Evolutionary conservation across 2,888 invertebrate genomes (phyloP).

Genomic region (Sinhomidia bicolor): DNA sequence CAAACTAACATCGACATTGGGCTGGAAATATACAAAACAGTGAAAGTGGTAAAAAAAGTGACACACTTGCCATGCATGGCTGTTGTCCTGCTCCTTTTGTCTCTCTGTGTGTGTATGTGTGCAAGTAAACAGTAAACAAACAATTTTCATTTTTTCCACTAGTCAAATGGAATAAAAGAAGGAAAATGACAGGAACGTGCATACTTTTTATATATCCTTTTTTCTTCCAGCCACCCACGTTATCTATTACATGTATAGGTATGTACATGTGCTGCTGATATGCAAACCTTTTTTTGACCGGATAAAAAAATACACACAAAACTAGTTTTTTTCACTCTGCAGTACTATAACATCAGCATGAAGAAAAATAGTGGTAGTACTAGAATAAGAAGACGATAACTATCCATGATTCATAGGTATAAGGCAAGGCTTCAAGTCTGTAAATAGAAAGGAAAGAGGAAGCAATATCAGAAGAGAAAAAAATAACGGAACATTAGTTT

Average conservation of each 20-base stretch:
- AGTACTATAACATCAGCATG: background rate
- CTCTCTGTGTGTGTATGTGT: background rate
- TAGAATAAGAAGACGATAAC: background rate
- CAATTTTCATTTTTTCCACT: background rate
- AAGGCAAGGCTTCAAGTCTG: background rate
- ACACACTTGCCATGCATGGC: too few species aligned
- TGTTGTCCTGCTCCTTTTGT: too few species aligned
- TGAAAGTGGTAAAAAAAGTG: background rate
- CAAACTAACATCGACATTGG: background rate
- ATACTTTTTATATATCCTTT: constrained; percentile 39
- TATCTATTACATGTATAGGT: background rate
- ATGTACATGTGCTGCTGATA: too few species aligned
- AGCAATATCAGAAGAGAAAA: constrained; percentile 59
- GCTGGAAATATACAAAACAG: background rate
- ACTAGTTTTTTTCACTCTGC: background rate
- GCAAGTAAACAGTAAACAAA: background rate
- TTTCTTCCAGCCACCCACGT: background rate
- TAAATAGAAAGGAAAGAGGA: background rate
- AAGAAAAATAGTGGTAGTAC: background rate
- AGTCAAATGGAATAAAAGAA: constrained; percentile 9
- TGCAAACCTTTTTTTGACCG: background rate
- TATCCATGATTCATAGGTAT: background rate
- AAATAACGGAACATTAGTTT: constrained; percentile 66
- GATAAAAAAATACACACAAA: too few species aligned
- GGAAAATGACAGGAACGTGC: constrained; percentile 26